These are phyloP conservation scores for Achroia grisella DNA, from an alignment of 1,140 invertebrate genomes.

Conservation along the genomic window DNA sequence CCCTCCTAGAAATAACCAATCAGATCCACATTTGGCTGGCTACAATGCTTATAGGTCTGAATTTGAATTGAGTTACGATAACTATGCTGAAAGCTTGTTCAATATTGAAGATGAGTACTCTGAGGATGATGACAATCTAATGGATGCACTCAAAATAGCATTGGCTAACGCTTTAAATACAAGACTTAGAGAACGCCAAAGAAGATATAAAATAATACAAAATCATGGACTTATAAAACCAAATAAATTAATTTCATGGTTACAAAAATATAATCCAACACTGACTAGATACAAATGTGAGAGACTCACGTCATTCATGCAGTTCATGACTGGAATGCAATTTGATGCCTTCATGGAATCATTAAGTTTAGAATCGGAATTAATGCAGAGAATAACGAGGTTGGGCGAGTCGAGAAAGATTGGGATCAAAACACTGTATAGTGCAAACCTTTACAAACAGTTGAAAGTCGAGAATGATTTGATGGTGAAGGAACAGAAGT, in stretches of 20 bases:
- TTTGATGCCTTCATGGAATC: conserved; percentile 87
- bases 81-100: conserved; percentile 85
- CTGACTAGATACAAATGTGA: conserved; percentile 77
- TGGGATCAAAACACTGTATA: conserved; percentile 80
- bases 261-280: conserved; percentile 79
- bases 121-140: conserved; percentile 70
- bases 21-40: conserved; percentile 79
- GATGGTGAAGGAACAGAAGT: conserved; percentile 72
- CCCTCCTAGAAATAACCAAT: conserved; percentile 80
- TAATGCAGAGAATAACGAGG: conserved; percentile 78
- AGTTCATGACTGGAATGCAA: conserved; percentile 81
- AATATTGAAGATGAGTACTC: conserved; percentile 75
- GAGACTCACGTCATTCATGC: conserved; percentile 81
- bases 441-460: conserved; percentile 79
- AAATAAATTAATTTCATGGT: conserved; percentile 76
- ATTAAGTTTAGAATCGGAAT: conserved; percentile 79
- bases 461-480: conserved; percentile 77
- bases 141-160: conserved; percentile 79
- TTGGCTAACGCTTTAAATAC: conserved; percentile 82
- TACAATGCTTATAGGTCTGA: conserved; percentile 92
- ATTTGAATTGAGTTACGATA: conserved; percentile 89
- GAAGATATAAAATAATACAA: conserved; percentile 82
- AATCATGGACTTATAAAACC: conserved; percentile 87
- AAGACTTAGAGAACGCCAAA: conserved; percentile 80
- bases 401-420: conserved; percentile 81